phyloP scores from a whole-genome alignment of 2,113 vertebrate genomes.

The Anser cygnoides region DNA sequence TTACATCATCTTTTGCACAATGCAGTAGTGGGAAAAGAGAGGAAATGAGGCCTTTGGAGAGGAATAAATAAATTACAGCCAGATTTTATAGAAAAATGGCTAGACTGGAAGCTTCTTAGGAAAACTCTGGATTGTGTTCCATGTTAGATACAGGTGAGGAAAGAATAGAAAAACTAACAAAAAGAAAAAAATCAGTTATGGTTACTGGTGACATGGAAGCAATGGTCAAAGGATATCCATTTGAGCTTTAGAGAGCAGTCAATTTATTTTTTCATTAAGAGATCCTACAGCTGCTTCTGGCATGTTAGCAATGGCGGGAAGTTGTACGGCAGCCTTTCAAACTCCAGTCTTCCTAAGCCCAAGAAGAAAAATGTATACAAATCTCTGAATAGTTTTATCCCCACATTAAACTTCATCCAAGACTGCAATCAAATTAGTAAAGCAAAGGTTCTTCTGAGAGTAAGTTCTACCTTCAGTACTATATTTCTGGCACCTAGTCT shows the following conservation, averaged over 20 bases:
- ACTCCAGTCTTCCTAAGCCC: not conserved
- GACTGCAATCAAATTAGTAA: not conserved
- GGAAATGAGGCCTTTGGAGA: conserved; percentile 60
- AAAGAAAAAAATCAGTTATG: not conserved
- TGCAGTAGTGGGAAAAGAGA: conserved; percentile 48
- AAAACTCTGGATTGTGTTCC: conserved; percentile 40
- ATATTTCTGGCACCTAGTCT: not conserved
- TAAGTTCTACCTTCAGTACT: not conserved
- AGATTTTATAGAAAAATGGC: conserved; percentile 58
- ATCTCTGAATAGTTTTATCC: not conserved
- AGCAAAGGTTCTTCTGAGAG: not conserved
- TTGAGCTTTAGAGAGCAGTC: not conserved
- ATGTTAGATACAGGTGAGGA: conserved; percentile 19
- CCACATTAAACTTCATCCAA: not conserved
- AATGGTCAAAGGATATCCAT: not conserved
- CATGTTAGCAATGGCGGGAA: not conserved
- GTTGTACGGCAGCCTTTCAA: not conserved
- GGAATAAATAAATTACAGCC: conserved; percentile 54
- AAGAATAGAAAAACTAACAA: conserved; percentile 1
- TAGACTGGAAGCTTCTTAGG: not conserved
- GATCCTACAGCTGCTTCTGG: not conserved
- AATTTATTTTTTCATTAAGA: not conserved
- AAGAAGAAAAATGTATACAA: not conserved
- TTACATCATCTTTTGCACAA: conserved; percentile 67
- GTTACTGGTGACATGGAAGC: not conserved